A percentile compares a stretch with the other conserved stretches of the same genome.
phyloP scores from a whole-genome alignment of 2,888 invertebrate genomes.

The Polietes domitor region DNA sequence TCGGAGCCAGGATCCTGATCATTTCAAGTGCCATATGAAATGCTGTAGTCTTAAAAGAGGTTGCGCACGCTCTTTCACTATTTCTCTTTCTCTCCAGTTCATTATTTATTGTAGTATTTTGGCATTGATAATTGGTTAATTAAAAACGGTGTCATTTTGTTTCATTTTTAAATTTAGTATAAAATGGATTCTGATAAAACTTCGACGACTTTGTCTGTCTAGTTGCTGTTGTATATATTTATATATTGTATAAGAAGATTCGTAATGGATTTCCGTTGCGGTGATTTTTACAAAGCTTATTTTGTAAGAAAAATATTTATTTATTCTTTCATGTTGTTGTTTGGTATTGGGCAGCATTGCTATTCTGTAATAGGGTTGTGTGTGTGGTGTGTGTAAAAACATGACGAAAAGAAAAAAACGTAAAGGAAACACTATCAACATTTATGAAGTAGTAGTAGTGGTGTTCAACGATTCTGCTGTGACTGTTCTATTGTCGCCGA shows the following conservation, averaged over 20 bases:
- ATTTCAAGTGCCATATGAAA: neutral
- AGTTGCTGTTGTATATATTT: slow-evolving; percentile 6
- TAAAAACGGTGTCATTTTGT: slow-evolving; percentile 16
- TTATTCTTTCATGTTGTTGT: slow-evolving; percentile 40
- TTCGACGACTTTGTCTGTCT: neutral
- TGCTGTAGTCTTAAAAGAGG: neutral
- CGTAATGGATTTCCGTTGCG: slow-evolving; percentile 5
- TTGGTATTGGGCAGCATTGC: slow-evolving; percentile 49
- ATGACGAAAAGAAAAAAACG: neutral
- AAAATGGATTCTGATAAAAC: slow-evolving; percentile 8
- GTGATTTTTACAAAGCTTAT: slow-evolving; percentile 33
- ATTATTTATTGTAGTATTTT: slow-evolving; percentile 6
- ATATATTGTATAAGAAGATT: neutral
- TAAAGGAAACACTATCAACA: slow-evolving; percentile 18
- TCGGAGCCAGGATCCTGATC: neutral
- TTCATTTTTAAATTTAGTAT: neutral
- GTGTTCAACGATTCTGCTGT: slow-evolving; percentile 26
- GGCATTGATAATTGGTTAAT: slow-evolving; percentile 33
- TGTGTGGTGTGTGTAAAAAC: slow-evolving; percentile 49
- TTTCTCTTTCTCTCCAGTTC: neutral
- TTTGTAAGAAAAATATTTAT: slow-evolving; percentile 43
- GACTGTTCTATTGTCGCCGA: neutral
- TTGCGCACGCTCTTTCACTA: neutral
- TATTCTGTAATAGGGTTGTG: neutral
- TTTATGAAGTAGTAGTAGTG: neutral